Evolutionary conservation across 2,888 invertebrate species (phyloP).

Genomic region (Orchesella flavescens): DNA sequence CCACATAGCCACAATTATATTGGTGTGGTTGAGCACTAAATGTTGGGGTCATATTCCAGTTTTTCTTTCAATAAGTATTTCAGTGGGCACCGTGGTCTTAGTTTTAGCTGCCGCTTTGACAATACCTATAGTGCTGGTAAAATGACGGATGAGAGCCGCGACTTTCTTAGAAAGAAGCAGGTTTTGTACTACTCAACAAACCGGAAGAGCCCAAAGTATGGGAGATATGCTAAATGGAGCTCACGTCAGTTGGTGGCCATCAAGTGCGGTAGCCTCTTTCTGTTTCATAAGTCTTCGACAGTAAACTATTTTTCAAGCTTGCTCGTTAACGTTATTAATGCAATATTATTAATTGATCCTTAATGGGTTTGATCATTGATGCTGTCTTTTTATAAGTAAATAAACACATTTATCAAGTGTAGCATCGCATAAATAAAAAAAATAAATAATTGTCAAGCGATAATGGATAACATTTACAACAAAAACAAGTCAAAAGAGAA

Average conservation of each 20-base stretch:
- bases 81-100: not conserved
- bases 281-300: not conserved
- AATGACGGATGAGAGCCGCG: not conserved
- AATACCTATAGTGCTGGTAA: not conserved
- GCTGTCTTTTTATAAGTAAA: no score
- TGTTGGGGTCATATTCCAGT: slow-evolving; percentile 6
- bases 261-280: not conserved
- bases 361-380: no score
- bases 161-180: not conserved
- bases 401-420: no score
- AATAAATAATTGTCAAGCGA: no score
- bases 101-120: not conserved
- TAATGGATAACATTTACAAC: no score
- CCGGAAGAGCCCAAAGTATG: not conserved
- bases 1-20: not conserved
- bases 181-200: not conserved
- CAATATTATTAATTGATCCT: not conserved
- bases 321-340: not conserved
- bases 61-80: not conserved
- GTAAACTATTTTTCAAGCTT: not conserved
- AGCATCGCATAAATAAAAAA: no score
- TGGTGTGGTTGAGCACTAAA: not conserved
- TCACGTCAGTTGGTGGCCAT: not conserved
- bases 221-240: not conserved
- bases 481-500: no score